phyloP scores from a whole-genome alignment of 2,888 invertebrate genomes.

The Ethmia dodecea region DNA sequence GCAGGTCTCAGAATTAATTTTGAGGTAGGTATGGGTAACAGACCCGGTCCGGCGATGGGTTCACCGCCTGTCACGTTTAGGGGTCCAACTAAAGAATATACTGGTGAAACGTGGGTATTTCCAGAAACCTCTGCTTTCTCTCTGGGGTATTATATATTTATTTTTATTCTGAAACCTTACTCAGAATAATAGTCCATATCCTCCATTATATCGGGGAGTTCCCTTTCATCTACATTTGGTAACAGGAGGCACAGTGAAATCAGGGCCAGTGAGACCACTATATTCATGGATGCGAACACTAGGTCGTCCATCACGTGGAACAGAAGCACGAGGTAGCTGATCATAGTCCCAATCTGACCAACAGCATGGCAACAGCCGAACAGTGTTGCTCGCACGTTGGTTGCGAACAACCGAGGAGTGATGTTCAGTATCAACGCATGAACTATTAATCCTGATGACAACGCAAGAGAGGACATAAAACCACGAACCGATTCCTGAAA shows the following conservation, averaged over 20 bases:
- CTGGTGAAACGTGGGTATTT: no score
- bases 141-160: no score
- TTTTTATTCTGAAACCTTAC: constrained; percentile 28
- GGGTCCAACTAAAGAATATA: no score
- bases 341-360: constrained; percentile 52
- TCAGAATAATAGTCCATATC: constrained; percentile 69
- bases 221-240: constrained; percentile 56
- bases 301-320: constrained; percentile 33
- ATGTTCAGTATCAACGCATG: constrained; percentile 48
- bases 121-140: no score
- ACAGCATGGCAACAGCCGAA: constrained; percentile 52
- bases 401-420: constrained; percentile 54
- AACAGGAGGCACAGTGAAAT: constrained; percentile 38
- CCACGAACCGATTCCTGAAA: constrained; percentile 38
- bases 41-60: no score
- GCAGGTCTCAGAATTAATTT: no score
- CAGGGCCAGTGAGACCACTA: constrained; percentile 31
- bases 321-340: constrained; percentile 43
- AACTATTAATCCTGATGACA: constrained; percentile 43
- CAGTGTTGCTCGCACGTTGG: constrained; percentile 49
- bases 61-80: no score
- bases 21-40: no score
- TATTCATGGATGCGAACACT: constrained; percentile 30
- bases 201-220: constrained; percentile 54
- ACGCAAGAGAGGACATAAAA: constrained; percentile 37